A percentile compares a stretch with the other conserved stretches of the same genome.
Conservation (phyloP, 1,140 invertebrate genomes). For the Rhysida immarginata region DNA sequence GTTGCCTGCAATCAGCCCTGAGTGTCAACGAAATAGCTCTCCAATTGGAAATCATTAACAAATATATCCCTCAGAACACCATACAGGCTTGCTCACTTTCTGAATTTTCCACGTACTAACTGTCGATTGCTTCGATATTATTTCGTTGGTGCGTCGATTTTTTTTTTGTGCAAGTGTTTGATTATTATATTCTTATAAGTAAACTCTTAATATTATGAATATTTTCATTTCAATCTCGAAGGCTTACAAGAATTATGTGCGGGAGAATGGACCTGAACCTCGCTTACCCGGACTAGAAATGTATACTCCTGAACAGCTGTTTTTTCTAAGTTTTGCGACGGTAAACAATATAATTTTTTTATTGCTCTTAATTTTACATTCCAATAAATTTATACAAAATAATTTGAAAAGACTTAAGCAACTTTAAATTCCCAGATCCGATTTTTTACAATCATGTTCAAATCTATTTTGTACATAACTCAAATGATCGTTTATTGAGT, state of each 20-base stretch:
- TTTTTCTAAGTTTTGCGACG: conserved; percentile 75
- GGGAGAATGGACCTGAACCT: conserved; percentile 48
- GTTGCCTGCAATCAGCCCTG: no score
- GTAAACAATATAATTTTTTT: no score
- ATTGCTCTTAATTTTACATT: no score
- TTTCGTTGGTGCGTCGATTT: no score
- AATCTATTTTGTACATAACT: background rate
- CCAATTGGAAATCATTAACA: no score
- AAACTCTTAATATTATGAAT: background rate
- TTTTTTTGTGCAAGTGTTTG: no score
- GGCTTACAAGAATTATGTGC: conserved; percentile 65
- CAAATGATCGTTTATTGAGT: background rate
- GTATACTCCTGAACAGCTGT: conserved; percentile 68
- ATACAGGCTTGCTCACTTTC: no score
- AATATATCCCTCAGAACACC: no score
- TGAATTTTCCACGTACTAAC: no score
- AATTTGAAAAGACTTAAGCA: background rate
- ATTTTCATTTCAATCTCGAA: conserved; percentile 20
- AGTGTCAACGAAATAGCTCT: no score
- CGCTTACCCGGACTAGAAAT: conserved; percentile 55
- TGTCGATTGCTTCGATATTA: no score
- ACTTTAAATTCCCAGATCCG: background rate
- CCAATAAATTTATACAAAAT: background rate
- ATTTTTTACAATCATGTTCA: background rate
- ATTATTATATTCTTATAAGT: background rate